A percentile compares a stretch with the other conserved stretches of the same genome.
phyloP scores from a whole-genome alignment of 1,140 invertebrate genomes.

The Diachasmimorpha longicaudata region DNA sequence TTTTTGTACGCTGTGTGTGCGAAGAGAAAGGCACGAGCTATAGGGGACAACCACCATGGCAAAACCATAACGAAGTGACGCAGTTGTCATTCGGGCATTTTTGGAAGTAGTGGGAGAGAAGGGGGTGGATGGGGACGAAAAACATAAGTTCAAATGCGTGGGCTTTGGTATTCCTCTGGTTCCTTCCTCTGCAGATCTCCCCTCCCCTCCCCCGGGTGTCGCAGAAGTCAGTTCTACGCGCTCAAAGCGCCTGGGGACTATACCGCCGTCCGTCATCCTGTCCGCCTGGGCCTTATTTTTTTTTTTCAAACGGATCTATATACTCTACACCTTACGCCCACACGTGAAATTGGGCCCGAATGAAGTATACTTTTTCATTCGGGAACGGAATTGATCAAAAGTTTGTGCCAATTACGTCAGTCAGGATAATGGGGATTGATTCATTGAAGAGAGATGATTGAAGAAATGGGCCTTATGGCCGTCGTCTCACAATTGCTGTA shows the following conservation, averaged over 20 bases:
- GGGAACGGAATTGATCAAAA: neutral
- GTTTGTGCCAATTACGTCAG: neutral
- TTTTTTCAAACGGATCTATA: neutral
- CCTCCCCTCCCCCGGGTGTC: conserved; percentile 48
- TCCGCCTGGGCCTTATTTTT: conserved; percentile 45
- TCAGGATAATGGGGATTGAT: neutral
- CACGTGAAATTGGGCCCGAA: conserved; percentile 31
- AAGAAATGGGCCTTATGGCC: neutral
- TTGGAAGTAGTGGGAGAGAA: neutral
- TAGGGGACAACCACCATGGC: conserved; percentile 6
- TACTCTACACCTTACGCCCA: conserved; percentile 17
- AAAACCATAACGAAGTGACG: conserved; percentile 25
- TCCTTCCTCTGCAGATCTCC: conserved; percentile 32
- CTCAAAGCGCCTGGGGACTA: conserved; percentile 45
- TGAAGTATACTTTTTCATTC: neutral
- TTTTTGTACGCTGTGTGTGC: neutral
- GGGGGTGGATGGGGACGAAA: conserved; percentile 16
- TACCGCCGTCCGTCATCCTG: conserved; percentile 58
- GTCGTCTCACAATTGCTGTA: no score
- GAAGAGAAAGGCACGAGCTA: neutral
- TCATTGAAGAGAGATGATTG: neutral
- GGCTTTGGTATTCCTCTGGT: conserved; percentile 29
- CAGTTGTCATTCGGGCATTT: conserved; percentile 10
- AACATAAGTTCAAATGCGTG: conserved; percentile 42
- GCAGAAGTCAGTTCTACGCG: conserved; percentile 50